These are phyloP conservation scores for Centruroides sculpturatus DNA, from an alignment of 1,140 invertebrate genomes.

Conservation along the genomic window DNA sequence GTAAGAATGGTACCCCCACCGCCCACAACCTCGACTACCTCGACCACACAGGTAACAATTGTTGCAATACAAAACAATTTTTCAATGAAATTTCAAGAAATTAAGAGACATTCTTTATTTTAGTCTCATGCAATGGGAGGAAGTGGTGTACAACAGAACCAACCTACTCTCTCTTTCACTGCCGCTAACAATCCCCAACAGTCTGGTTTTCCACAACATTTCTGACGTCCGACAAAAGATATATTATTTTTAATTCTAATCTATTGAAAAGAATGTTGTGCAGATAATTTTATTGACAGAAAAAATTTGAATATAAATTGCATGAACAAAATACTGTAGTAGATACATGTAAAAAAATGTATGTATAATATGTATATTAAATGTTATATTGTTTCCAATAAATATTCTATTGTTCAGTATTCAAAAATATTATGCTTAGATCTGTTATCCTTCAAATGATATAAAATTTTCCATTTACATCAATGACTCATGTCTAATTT, in stretches of 20 bases:
- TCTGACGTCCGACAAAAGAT: neutral
- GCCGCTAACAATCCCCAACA: conserved; percentile 11
- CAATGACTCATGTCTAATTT: no score
- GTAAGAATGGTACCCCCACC: conserved; percentile 41
- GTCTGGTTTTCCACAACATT: conserved; percentile 11
- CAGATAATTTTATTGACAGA: no score
- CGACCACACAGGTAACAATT: conserved; percentile 5
- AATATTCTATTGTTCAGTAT: no score
- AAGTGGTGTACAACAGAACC: conserved; percentile 9
- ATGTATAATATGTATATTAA: no score
- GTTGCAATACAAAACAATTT: neutral
- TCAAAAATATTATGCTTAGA: no score
- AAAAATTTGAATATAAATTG: neutral
- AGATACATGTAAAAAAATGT: no score
- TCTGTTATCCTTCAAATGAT: no score
- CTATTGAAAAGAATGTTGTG: no score
- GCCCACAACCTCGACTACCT: conserved; percentile 6
- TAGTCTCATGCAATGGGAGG: conserved; percentile 10
- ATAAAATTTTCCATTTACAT: no score
- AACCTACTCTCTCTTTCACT: conserved; percentile 8
- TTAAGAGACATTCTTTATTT: neutral
- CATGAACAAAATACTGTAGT: neutral
- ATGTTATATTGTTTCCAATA: no score
- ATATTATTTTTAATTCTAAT: no score
- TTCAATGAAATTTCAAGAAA: neutral